Evolutionary conservation across 2,888 invertebrate species (phyloP).

Genomic region (Chymomyza amoena): DNA sequence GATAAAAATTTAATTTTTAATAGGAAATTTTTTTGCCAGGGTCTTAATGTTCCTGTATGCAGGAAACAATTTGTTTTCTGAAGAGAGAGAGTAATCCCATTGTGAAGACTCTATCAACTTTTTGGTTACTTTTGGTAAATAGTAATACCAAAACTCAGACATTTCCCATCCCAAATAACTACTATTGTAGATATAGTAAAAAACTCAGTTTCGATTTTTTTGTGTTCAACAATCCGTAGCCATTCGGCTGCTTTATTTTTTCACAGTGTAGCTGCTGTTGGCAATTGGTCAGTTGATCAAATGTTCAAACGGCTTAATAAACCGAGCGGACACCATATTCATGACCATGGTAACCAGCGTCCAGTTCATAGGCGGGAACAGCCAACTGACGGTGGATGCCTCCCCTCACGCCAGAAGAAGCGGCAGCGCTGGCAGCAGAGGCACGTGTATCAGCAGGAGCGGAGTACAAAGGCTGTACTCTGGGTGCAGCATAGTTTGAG

Average conservation of each 20-base stretch:
- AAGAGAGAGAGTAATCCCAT: no score
- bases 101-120: no score
- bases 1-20: no score
- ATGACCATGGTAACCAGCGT: conserved; percentile 31
- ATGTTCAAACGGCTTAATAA: conserved; percentile 30
- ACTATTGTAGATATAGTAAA: background rate
- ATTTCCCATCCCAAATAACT: no score
- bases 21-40: no score
- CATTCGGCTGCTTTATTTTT: conserved; percentile 35
- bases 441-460: conserved; percentile 34
- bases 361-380: conserved; percentile 38
- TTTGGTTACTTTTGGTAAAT: no score
- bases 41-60: no score
- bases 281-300: conserved; percentile 6
- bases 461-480: conserved; percentile 26
- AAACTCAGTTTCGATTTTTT: conserved; percentile 20
- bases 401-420: conserved; percentile 29
- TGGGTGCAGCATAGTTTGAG: conserved; percentile 14
- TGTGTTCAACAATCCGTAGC: conserved; percentile 54
- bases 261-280: conserved; percentile 33
- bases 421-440: conserved; percentile 54
- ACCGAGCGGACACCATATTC: conserved; percentile 15
- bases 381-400: conserved; percentile 42
- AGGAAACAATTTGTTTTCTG: no score
- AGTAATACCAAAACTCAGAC: no score